phyloP scores from a whole-genome alignment of 2,797 vertebrate species.

The Hypotaenidia okinawae region DNA sequence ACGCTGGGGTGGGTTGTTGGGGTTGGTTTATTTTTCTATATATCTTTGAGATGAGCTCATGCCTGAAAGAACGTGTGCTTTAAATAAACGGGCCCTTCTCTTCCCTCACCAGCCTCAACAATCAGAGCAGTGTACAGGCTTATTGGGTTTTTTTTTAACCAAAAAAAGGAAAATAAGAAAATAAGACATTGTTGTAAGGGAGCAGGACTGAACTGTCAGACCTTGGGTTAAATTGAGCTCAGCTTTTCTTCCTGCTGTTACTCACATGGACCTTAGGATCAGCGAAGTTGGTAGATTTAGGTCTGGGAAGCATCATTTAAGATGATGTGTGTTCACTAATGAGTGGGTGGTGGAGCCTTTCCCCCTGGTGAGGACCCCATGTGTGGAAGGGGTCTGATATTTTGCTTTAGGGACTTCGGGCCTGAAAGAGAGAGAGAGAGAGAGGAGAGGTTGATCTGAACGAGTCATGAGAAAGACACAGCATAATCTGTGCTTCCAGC shows the following conservation, averaged over 20 bases:
- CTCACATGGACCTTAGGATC: not conserved
- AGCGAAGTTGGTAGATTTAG: not conserved
- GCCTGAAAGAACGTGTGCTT: slow-evolving; percentile 47
- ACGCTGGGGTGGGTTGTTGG: not conserved
- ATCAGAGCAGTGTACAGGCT: not conserved
- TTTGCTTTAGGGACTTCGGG: not conserved
- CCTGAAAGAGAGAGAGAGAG: not conserved
- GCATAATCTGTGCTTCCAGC: not conserved
- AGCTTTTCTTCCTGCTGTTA: not conserved
- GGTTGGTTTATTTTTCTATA: not conserved
- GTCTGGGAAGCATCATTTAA: not conserved
- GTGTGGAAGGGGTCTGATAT: not conserved
- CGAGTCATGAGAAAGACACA: not conserved
- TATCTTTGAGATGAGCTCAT: slow-evolving; percentile 64
- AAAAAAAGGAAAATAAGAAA: not conserved
- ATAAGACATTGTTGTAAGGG: not conserved
- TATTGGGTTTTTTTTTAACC: not conserved
- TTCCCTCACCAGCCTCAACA: not conserved
- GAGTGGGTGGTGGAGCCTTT: not conserved
- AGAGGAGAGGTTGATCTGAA: not conserved
- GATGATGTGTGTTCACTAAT: not conserved
- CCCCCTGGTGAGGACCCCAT: not conserved
- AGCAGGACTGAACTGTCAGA: not conserved
- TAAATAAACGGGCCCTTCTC: slow-evolving; percentile 32
- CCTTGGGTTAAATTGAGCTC: slow-evolving; percentile 22